phyloP scores from a whole-genome alignment of 2,113 vertebrate species.

The Alligator mississippiensis region DNA sequence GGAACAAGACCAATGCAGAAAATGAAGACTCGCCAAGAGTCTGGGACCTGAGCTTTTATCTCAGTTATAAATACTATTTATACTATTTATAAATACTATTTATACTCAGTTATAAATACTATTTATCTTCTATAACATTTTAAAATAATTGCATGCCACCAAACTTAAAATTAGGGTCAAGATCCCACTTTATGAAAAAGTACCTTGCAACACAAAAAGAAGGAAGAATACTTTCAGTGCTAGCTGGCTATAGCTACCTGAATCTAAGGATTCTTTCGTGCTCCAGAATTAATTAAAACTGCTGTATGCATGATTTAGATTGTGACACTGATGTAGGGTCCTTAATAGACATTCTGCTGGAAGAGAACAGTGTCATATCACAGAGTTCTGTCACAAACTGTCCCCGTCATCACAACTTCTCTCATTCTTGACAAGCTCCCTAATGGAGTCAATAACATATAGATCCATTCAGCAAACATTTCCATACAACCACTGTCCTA shows the following conservation, averaged over 20 bases:
- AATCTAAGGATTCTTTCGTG: neutral
- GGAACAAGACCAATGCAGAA: too few species aligned
- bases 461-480: neutral
- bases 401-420: neutral
- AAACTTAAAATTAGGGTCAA: neutral
- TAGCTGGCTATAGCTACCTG: fast-evolving
- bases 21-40: too few species aligned
- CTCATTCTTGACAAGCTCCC: neutral
- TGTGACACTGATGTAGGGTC: neutral
- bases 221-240: neutral
- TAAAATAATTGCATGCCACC: neutral
- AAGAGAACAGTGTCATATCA: neutral
- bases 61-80: too few species aligned
- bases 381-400: neutral
- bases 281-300: neutral
- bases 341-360: neutral
- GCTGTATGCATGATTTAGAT: neutral
- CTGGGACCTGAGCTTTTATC: too few species aligned
- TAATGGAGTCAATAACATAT: neutral
- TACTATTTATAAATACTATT: too few species aligned
- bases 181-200: neutral
- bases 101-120: too few species aligned
- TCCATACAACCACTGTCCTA: neutral
- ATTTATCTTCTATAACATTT: neutral
- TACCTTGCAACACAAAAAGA: neutral